Percentiles rank a stretch among this genome's conserved stretches.
phyloP scores from a whole-genome alignment of 1,140 invertebrate species.

The Hylyphantes graminicola region DNA sequence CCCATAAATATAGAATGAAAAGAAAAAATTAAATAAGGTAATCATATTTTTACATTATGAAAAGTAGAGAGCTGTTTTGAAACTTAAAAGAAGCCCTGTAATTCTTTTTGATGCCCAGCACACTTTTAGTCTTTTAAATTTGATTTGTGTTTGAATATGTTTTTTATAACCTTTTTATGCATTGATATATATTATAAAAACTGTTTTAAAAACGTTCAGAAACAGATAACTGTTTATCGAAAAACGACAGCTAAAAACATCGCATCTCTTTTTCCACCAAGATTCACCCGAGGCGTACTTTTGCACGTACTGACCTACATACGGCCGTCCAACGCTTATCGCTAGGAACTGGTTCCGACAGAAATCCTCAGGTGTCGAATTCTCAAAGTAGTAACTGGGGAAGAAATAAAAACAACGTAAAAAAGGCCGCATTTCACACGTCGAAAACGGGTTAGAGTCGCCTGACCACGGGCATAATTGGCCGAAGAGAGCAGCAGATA shows the following conservation, averaged over 20 bases:
- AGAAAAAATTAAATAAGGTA: no score
- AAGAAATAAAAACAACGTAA: constrained; percentile 22
- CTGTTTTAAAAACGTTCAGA: not conserved
- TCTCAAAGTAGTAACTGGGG: constrained; percentile 55
- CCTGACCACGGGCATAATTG: constrained; percentile 24
- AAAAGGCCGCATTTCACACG: constrained; percentile 33
- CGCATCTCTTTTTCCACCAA: not conserved
- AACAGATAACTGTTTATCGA: not conserved
- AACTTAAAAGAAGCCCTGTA: not conserved
- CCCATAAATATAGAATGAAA: no score
- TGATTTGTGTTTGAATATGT: not conserved
- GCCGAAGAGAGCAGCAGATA: not conserved
- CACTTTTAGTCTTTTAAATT: not conserved
- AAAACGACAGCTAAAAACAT: not conserved
- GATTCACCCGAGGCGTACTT: constrained; percentile 44
- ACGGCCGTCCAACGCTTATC: constrained; percentile 37
- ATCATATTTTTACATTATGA: no score
- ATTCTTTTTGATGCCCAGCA: not conserved
- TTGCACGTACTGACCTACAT: constrained; percentile 52
- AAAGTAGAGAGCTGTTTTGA: no score
- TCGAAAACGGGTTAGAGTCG: constrained; percentile 42
- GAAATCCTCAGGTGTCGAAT: constrained; percentile 47
- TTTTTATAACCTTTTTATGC: not conserved
- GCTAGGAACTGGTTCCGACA: constrained; percentile 39
- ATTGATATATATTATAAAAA: not conserved